Percentiles rank a stretch among this genome's conserved stretches.
These are phyloP conservation scores for Andrena haemorrhoa DNA, from an alignment of 2,888 invertebrate genomes.

Conservation along the genomic window DNA sequence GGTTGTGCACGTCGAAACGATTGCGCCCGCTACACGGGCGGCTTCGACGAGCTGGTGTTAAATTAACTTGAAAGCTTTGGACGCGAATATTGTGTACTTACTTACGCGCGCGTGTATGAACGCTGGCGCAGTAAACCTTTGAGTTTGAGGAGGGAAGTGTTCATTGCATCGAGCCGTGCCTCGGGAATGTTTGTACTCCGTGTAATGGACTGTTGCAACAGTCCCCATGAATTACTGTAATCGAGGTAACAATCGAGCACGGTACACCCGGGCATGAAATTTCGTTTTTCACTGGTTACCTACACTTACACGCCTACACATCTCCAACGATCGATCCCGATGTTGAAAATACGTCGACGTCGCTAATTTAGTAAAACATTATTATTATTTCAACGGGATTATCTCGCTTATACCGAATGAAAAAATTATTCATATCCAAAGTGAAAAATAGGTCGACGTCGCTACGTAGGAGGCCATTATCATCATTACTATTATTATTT, in stretches of 20 bases:
- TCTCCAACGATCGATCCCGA: too few species aligned
- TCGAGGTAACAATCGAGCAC: not conserved
- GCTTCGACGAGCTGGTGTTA: conserved; percentile 33
- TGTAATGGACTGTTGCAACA: conserved; percentile 20
- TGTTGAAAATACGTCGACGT: too few species aligned
- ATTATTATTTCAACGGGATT: too few species aligned
- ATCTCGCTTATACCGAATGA: too few species aligned
- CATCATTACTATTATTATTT: too few species aligned
- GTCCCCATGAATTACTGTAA: conserved; percentile 20
- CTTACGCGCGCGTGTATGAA: not conserved
- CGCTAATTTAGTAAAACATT: too few species aligned
- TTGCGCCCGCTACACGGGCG: not conserved
- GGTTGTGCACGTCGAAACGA: conserved; percentile 23
- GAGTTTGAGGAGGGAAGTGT: conserved; percentile 23
- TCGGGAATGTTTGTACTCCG: conserved; percentile 11
- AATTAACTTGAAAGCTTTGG: conserved; percentile 48
- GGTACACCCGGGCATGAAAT: too few species aligned
- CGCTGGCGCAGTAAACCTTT: conserved; percentile 15
- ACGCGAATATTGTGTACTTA: conserved; percentile 41
- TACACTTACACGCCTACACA: too few species aligned
- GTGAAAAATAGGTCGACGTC: too few species aligned
- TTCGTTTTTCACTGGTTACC: too few species aligned
- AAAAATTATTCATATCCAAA: too few species aligned
- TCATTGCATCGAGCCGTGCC: conserved; percentile 21
- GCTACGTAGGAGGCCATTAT: too few species aligned